These are phyloP conservation scores for Acronicta alni DNA, from an alignment of 2,888 invertebrate genomes.

Conservation along the genomic window DNA sequence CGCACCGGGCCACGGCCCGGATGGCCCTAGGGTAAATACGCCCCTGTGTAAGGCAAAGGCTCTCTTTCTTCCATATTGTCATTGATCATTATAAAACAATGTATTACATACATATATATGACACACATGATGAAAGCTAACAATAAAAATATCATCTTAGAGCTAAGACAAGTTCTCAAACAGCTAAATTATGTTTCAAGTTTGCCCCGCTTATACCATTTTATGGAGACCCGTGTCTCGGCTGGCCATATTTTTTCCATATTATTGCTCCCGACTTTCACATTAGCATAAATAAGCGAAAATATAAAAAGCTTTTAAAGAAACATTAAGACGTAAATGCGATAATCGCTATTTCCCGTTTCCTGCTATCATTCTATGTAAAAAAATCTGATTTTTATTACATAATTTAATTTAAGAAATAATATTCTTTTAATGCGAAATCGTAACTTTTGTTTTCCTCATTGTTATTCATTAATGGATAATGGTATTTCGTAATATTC, in stretches of 20 bases:
- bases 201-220: conserved; percentile 72
- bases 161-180: conserved; percentile 66
- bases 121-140: conserved; percentile 42
- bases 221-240: conserved; percentile 72
- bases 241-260: conserved; percentile 69
- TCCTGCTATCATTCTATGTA: conserved; percentile 56
- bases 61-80: no score
- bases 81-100: not conserved
- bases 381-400: conserved; percentile 57
- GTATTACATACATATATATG: conserved; percentile 9
- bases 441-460: conserved; percentile 54
- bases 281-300: conserved; percentile 75
- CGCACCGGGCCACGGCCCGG: no score
- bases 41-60: no score
- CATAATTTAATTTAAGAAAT: conserved; percentile 50
- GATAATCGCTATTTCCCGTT: conserved; percentile 65
- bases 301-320: conserved; percentile 75
- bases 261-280: conserved; percentile 73
- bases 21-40: no score
- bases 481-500: no score
- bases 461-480: conserved; percentile 28
- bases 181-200: conserved; percentile 74
- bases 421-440: conserved; percentile 49
- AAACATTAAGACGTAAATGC: conserved; percentile 68
- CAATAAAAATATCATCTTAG: conserved; percentile 59